Conservation (phyloP, 2,113 vertebrate species). For the Notothenia coriiceps region DNA sequence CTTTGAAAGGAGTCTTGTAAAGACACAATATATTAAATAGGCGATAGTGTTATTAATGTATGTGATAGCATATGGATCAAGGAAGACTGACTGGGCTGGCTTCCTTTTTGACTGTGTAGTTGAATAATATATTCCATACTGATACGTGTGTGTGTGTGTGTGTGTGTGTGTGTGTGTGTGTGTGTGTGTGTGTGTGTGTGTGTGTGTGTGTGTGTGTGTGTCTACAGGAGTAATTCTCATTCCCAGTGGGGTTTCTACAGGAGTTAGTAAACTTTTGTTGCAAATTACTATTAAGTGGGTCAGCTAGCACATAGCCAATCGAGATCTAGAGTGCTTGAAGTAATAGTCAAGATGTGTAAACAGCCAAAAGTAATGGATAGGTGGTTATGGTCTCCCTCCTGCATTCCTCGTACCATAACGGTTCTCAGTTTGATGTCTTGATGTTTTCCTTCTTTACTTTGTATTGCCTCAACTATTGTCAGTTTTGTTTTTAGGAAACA, state of each 20-base stretch:
- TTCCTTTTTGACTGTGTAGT: neutral
- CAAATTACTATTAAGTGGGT: neutral
- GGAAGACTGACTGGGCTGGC: neutral
- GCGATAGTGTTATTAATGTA: neutral
- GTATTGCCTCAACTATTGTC: too few species aligned
- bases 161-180: constrained; percentile 6
- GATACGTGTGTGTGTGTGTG: neutral
- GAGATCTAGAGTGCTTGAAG: neutral
- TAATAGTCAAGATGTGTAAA: neutral
- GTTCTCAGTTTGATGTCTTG: too few species aligned
- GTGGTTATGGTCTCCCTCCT: neutral
- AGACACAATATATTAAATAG: neutral
- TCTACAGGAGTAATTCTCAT: neutral
- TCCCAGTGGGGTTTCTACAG: neutral
- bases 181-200: too few species aligned
- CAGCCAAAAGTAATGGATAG: neutral
- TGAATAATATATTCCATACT: neutral
- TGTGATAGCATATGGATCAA: neutral
- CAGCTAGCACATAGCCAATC: neutral
- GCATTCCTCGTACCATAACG: too few species aligned
- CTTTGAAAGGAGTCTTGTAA: neutral
- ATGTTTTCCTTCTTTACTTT: too few species aligned
- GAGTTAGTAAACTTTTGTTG: neutral
- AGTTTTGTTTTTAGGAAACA: too few species aligned
- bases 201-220: neutral